phyloP scores from a whole-genome alignment of 1,140 invertebrate genomes.

The Macrocentrus cingulum region DNA sequence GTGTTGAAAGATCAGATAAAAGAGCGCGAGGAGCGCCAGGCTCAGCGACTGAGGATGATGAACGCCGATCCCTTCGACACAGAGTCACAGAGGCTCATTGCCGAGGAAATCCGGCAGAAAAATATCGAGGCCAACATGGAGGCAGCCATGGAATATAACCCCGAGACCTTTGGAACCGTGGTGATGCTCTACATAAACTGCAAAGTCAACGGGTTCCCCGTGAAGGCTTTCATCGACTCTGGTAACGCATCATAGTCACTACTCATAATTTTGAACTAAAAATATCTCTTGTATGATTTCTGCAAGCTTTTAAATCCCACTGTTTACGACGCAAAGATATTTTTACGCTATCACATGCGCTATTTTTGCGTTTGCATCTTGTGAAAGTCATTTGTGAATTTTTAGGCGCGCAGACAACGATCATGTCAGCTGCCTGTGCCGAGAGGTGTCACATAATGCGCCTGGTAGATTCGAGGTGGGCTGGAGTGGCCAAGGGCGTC shows the following conservation, averaged over 20 bases:
- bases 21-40: constrained; percentile 75
- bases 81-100: constrained; percentile 91
- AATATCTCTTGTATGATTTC: too few relatives aligned
- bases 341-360: too few relatives aligned
- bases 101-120: constrained; percentile 92
- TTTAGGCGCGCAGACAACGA: constrained; percentile 87
- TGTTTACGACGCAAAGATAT: too few relatives aligned
- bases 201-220: constrained; percentile 91
- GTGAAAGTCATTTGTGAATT: constrained; percentile 23
- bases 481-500: constrained; percentile 94
- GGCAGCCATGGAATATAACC: constrained; percentile 96
- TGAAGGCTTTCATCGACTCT: constrained; percentile 98
- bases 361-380: too few relatives aligned
- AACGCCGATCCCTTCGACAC: constrained; percentile 94
- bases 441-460: constrained; percentile 95
- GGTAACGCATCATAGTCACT: too few relatives aligned
- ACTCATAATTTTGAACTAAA: too few relatives aligned
- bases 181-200: constrained; percentile 97
- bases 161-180: constrained; percentile 96
- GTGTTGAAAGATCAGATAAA: constrained; percentile 82
- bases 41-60: constrained; percentile 83
- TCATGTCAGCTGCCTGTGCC: constrained; percentile 90
- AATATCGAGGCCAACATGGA: constrained; percentile 99
- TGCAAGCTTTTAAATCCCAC: too few relatives aligned
- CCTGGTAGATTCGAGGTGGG: constrained; percentile 91